Base-by-base conservation (phyloP, 2,797 vertebrate genomes). In the Muscicapa comitata region DNA sequence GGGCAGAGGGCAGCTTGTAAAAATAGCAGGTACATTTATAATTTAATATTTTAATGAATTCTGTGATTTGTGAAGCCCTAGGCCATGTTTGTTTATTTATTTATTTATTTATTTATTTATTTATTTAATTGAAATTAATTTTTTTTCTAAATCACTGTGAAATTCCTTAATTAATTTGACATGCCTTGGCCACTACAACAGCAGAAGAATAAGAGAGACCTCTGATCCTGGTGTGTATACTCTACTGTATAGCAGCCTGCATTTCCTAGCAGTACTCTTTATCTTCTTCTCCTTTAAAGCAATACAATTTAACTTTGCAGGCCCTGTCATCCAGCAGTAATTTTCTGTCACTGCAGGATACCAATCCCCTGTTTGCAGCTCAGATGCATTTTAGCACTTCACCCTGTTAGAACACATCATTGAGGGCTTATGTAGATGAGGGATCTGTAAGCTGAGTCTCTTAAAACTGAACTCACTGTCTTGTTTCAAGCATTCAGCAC, bases 311-410 rank as follows among this genome's bases (percentile, higher is more conserved):
- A 79, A 76, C 73, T 84, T 93, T 63, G 53, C 43, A 35, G n/a
- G 51, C 71, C 37, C 19, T 86, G 58, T 86, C 82, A 84, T 70
- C 90, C 74, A 70, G 59, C 59, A 72, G 73, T 82, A 88, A 92
- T 97, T 84, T 96, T 90, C 86, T 93, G 37, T 79, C 77, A 59
- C 92, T 93, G 92, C 66, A 84, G 93, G 95, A 88, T 63, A 86
- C 55, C 88, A 72, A 24, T 77, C 54, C 47, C 15, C 18, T 48
- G 58, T 88, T 96, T 84, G 82, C 73, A 86, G 31, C 85, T 58
- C 12, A 15, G 73, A 68, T 86, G 80, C 47, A 16, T 83, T 93
- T 94, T 80, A 94, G 50, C 62, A 40, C 86, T 90, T 88, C 35
- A 28, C 17, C 24, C 23, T 62, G n/a, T 90, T 86, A 58, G 57